These are phyloP conservation scores for Thera obeliscata DNA, from an alignment of 2,888 invertebrate genomes.

Conservation along the genomic window DNA sequence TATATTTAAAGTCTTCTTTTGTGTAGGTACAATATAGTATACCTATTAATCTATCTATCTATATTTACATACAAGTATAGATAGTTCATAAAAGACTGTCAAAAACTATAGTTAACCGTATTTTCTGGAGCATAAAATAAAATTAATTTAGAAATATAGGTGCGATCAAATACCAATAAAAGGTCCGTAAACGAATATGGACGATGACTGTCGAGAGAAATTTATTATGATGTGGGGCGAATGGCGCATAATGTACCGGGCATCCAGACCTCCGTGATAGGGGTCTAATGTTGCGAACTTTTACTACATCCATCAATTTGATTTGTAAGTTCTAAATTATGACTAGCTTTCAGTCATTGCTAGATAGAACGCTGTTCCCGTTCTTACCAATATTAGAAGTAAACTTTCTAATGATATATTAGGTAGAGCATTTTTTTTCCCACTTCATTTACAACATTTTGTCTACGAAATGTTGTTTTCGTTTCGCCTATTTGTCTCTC, in stretches of 20 bases:
- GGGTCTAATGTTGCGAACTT: conserved; percentile 16
- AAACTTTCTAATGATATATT: too few species aligned
- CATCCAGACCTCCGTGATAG: conserved; percentile 41
- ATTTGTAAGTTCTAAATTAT: background rate
- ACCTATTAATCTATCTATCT: too few species aligned
- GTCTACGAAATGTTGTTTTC: too few species aligned
- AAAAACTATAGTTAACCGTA: background rate
- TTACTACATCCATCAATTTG: background rate
- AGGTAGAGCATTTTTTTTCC: too few species aligned
- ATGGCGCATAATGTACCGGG: conserved; percentile 25
- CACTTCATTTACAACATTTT: too few species aligned
- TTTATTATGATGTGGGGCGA: conserved; percentile 38
- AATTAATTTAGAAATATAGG: conserved; percentile 31
- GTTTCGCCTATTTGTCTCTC: too few species aligned
- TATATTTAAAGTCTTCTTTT: too few species aligned
- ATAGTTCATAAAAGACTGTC: background rate
- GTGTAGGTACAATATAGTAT: too few species aligned
- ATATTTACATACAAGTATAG: too few species aligned
- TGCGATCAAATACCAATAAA: conserved; percentile 26
- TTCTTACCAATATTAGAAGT: background rate
- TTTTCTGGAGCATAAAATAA: conserved; percentile 6
- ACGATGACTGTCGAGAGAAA: conserved; percentile 39
- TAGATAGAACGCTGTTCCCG: too few species aligned
- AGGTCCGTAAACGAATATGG: conserved; percentile 33
- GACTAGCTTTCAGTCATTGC: background rate